These are phyloP conservation scores for Hipparchia semele DNA, from an alignment of 2,888 invertebrate genomes.

Conservation along the genomic window DNA sequence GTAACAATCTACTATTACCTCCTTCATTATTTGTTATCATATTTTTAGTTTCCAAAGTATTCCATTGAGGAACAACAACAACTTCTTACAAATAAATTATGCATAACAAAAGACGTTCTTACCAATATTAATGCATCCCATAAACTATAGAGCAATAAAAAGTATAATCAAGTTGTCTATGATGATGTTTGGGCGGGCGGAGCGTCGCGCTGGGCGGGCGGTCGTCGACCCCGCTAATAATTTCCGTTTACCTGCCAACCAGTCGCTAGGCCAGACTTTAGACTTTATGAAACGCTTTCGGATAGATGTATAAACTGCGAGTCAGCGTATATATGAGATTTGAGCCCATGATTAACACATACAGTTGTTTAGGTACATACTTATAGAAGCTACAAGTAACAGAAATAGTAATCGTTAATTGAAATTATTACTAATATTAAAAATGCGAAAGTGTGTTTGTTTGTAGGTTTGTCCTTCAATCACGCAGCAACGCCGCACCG, in stretches of 20 bases:
- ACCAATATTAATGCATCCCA: conserved; percentile 21
- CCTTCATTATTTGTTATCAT: too few species aligned
- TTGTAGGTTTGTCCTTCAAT: too few species aligned
- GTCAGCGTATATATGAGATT: neutral
- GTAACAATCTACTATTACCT: too few species aligned
- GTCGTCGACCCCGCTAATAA: conserved; percentile 73
- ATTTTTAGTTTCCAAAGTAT: too few species aligned
- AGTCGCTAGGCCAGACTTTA: conserved; percentile 57
- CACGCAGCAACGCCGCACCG: too few species aligned
- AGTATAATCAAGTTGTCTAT: conserved; percentile 44
- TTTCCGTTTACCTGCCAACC: conserved; percentile 76
- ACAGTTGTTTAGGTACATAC: too few species aligned
- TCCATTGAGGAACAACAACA: too few species aligned
- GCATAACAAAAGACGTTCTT: neutral
- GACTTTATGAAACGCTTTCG: conserved; percentile 36
- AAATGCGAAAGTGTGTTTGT: too few species aligned
- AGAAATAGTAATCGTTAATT: too few species aligned
- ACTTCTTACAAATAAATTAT: neutral
- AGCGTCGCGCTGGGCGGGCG: conserved; percentile 48
- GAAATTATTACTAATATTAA: too few species aligned
- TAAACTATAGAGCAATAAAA: conserved; percentile 34
- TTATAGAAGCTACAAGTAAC: too few species aligned
- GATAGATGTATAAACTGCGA: conserved; percentile 10
- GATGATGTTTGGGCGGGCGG: conserved; percentile 66
- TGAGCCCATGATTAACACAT: neutral